Percentiles rank a stretch among this genome's conserved stretches.
Evolutionary conservation across 2,113 vertebrate genomes (phyloP).

Genomic region (Guaruba guarouba): DNA sequence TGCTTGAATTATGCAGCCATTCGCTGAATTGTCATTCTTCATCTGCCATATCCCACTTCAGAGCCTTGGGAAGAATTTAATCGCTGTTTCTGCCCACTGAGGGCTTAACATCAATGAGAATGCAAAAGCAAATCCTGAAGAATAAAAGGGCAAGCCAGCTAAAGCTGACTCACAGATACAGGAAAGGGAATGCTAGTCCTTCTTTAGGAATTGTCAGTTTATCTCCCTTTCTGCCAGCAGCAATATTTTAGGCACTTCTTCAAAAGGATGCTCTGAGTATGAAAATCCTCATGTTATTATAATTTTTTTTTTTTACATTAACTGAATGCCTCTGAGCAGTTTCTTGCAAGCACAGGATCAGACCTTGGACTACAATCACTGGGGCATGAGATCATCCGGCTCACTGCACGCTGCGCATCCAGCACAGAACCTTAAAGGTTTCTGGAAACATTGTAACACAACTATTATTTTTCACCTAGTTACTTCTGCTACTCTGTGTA

Average conservation of each 20-base stretch:
- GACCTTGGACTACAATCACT: neutral
- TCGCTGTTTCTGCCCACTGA: neutral
- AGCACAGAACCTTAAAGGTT: neutral
- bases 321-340: neutral
- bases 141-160: slow-evolving; percentile 1
- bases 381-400: neutral
- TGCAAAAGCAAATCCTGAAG: neutral
- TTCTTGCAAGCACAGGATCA: neutral
- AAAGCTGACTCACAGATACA: neutral
- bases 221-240: neutral
- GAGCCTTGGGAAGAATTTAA: neutral
- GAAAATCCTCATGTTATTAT: neutral
- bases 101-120: slow-evolving; percentile 3
- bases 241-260: neutral
- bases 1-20: neutral
- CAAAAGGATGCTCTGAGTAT: neutral
- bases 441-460: neutral
- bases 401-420: neutral
- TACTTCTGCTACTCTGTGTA: neutral
- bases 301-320: neutral
- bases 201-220: neutral
- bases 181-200: neutral
- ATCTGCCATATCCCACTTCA: neutral
- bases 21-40: neutral
- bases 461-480: neutral